Conservation (phyloP, 2,888 invertebrate genomes). For the Drosophila anomalata region DNA sequence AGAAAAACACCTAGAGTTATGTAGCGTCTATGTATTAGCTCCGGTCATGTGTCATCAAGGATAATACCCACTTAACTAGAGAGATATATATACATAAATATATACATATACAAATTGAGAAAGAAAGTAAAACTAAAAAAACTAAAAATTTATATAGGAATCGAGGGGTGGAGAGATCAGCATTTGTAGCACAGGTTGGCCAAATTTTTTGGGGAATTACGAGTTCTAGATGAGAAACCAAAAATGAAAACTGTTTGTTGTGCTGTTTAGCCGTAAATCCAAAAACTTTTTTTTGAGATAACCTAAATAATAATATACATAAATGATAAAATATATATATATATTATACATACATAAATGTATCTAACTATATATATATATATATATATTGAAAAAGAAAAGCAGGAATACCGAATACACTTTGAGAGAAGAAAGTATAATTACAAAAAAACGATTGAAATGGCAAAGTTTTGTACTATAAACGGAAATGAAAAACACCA, state of each 20-base stretch:
- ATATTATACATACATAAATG: conserved; percentile 39
- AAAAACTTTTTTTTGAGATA: conserved; percentile 50
- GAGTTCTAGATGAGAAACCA: conserved; percentile 15
- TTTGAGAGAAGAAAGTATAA: neutral
- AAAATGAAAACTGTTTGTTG: conserved; percentile 46
- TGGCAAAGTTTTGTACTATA: conserved; percentile 66
- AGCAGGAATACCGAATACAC: conserved; percentile 9
- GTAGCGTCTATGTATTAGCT: conserved; percentile 22
- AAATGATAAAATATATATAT: conserved; percentile 16
- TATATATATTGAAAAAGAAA: neutral
- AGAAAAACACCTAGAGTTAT: conserved; percentile 32
- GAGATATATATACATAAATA: conserved; percentile 30
- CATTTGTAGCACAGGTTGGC: conserved; percentile 62
- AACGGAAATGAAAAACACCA: conserved; percentile 63
- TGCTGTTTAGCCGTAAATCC: conserved; percentile 58
- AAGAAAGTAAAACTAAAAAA: neutral
- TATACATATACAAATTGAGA: conserved; percentile 11
- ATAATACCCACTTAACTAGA: conserved; percentile 49
- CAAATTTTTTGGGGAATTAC: conserved; percentile 52
- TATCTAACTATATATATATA: conserved; percentile 34
- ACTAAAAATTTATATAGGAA: conserved; percentile 30
- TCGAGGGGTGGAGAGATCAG: conserved; percentile 26
- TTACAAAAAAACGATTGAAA: conserved; percentile 7
- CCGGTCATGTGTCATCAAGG: conserved; percentile 22
- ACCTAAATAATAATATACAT: conserved; percentile 37